These are phyloP conservation scores for Dolichotis patagonum DNA, from an alignment of 2,113 vertebrate species.

Conservation along the genomic window DNA sequence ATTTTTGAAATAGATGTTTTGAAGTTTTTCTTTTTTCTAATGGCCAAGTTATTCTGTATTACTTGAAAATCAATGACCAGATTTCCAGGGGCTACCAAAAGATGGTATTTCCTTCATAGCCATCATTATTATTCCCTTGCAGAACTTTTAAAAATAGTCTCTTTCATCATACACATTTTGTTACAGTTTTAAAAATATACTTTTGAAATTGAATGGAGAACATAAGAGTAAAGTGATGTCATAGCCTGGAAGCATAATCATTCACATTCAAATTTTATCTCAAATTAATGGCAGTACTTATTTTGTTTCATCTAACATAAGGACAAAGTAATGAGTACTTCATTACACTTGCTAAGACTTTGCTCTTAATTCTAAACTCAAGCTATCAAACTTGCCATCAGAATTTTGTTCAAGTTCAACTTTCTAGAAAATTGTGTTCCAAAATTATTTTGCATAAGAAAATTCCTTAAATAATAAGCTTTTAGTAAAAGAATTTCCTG, in stretches of 20 bases:
- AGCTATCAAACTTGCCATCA: conserved; percentile 68
- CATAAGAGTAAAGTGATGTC: conserved; percentile 84
- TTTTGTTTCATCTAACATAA: conserved; percentile 82
- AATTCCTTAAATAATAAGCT: conserved; percentile 76
- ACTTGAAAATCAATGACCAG: conserved; percentile 80
- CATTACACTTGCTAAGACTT: conserved; percentile 82
- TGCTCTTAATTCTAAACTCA: conserved; percentile 76
- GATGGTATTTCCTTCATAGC: conserved; percentile 82
- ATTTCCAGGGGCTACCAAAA: conserved; percentile 78
- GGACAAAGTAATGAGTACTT: conserved; percentile 81
- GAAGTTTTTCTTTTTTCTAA: conserved; percentile 49
- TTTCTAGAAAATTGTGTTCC: conserved; percentile 65
- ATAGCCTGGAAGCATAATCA: conserved; percentile 80
- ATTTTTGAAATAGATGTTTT: conserved; percentile 59
- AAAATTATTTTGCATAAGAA: conserved; percentile 77
- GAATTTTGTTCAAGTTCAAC: conserved; percentile 73
- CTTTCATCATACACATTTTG: conserved; percentile 83
- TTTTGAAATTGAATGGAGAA: conserved; percentile 82
- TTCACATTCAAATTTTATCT: conserved; percentile 81
- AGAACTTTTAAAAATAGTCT: conserved; percentile 81
- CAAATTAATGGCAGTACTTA: conserved; percentile 84
- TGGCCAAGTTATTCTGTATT: conserved; percentile 78
- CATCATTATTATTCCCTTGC: conserved; percentile 83
- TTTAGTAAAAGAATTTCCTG: conserved; percentile 76
- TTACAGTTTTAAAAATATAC: conserved; percentile 82